phyloP scores from a whole-genome alignment of 1,140 invertebrate genomes.

The Hyposmocoma kahamanoa region DNA sequence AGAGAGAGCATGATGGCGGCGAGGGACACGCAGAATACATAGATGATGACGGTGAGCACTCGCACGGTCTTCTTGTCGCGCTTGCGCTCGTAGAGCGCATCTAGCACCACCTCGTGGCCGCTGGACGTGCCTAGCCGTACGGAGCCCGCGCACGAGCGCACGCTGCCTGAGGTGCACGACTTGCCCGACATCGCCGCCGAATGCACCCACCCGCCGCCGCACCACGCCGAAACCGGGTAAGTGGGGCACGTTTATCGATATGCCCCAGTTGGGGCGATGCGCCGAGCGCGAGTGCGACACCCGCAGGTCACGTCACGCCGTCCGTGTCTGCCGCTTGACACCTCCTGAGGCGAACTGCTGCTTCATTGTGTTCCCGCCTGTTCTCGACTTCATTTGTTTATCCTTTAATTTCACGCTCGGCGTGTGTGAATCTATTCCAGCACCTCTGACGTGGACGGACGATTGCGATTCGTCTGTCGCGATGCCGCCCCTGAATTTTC shows the following conservation, averaged over 20 bases:
- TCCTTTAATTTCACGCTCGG: slow-evolving; percentile 67
- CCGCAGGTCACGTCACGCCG: slow-evolving; percentile 46
- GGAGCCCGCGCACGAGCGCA: slow-evolving; percentile 62
- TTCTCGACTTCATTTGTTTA: slow-evolving; percentile 67
- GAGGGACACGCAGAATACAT: slow-evolving; percentile 95
- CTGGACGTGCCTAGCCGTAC: slow-evolving; percentile 75
- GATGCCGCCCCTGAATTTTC: slow-evolving; percentile 36
- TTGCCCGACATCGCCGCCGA: slow-evolving; percentile 61
- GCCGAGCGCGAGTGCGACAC: slow-evolving; percentile 38
- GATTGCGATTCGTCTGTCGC: slow-evolving; percentile 54
- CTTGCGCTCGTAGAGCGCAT: slow-evolving; percentile 86
- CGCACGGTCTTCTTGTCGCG: slow-evolving; percentile 91
- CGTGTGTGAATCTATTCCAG: slow-evolving; percentile 64
- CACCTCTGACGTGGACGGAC: slow-evolving; percentile 54
- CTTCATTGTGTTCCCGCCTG: slow-evolving; percentile 62
- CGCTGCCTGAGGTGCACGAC: slow-evolving; percentile 59
- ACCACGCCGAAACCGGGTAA: slow-evolving; percentile 42
- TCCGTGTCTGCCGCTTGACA: slow-evolving; percentile 59
- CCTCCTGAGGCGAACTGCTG: slow-evolving; percentile 59
- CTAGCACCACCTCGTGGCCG: slow-evolving; percentile 85
- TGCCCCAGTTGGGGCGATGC: slow-evolving; percentile 56
- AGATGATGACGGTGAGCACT: slow-evolving; percentile 95
- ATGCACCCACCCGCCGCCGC: slow-evolving; percentile 46
- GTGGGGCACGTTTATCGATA: slow-evolving; percentile 63
- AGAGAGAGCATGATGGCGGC: slow-evolving; percentile 95